Evolutionary conservation across 2,888 invertebrate species (phyloP).

Genomic region (Xestia sexstrigata): DNA sequence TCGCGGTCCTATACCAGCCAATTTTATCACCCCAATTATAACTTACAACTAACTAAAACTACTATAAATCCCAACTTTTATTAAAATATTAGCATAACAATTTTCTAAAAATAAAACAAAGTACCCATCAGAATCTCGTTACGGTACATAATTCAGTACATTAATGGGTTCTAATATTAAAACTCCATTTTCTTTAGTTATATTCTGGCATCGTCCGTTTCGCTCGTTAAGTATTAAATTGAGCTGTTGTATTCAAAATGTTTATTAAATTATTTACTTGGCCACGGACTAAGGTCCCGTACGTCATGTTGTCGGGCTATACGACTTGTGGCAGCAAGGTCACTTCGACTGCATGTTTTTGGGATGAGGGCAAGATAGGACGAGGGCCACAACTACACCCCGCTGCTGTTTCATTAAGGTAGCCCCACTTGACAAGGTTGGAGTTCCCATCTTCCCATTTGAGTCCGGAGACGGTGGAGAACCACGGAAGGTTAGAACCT

Average conservation of each 20-base stretch:
- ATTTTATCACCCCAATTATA: background rate
- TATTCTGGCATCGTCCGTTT: background rate
- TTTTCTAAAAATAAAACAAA: constrained; percentile 19
- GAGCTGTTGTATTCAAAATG: constrained; percentile 2
- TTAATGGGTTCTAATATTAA: constrained; percentile 48
- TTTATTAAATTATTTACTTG: constrained; percentile 15
- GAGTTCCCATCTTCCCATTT: too few relatives aligned
- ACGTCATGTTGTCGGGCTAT: background rate
- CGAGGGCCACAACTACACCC: too few relatives aligned
- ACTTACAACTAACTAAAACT: background rate
- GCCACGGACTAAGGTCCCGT: background rate
- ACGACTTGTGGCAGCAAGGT: background rate
- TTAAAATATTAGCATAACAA: background rate
- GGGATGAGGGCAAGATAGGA: too few relatives aligned
- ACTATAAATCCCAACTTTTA: constrained; percentile 2
- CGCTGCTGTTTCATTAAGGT: too few relatives aligned
- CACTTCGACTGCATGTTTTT: too few relatives aligned
- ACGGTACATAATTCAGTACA: constrained; percentile 29
- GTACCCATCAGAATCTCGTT: constrained; percentile 49
- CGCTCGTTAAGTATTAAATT: constrained; percentile 40
- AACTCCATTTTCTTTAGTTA: constrained; percentile 40
- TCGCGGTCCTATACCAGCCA: background rate
- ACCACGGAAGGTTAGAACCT: too few relatives aligned
- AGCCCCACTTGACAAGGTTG: too few relatives aligned
- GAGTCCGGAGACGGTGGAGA: too few relatives aligned